A percentile compares a stretch with the other conserved stretches of the same genome.
Evolutionary conservation across 1,140 invertebrate species (phyloP).

Genomic region (Pygmarrhopalites habei): DNA sequence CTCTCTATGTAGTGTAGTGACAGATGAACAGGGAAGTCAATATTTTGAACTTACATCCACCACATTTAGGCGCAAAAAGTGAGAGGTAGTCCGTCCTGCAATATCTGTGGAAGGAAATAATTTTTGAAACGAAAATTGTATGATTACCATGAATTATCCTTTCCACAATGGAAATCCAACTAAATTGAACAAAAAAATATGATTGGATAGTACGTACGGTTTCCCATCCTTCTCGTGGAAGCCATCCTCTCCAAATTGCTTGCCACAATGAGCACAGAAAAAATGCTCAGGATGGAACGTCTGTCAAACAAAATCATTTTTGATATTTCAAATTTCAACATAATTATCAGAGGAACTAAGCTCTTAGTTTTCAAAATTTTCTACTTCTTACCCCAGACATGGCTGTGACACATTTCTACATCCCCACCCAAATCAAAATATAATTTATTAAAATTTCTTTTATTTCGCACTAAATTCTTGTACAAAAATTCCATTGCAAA

Average conservation of each 20-base stretch:
- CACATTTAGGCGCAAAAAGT: conserved; percentile 98
- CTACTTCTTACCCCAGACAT: conserved; percentile 97
- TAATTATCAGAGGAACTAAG: conserved; percentile 87
- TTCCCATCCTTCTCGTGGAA: conserved; percentile 91
- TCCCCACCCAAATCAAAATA: too few species aligned
- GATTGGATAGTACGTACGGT: conserved; percentile 50
- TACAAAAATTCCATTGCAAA: too few species aligned
- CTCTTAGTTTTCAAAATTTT: conserved; percentile 99
- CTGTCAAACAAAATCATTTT: too few species aligned
- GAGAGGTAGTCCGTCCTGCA: conserved; percentile 94
- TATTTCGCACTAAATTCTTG: too few species aligned
- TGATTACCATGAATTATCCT: too few species aligned
- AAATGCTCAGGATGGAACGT: conserved; percentile 99
- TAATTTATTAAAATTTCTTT: too few species aligned
- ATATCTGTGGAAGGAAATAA: conserved; percentile 43
- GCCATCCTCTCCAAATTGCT: conserved; percentile 92
- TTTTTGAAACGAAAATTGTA: too few species aligned
- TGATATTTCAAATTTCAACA: conserved; percentile 94
- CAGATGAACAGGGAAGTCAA: too few species aligned
- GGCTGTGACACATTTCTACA: conserved; percentile 97
- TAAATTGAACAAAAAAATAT: too few species aligned
- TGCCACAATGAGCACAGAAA: conserved; percentile 96
- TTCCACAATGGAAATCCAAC: too few species aligned
- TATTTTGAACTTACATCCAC: too few species aligned
- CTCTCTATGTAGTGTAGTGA: too few species aligned